Evolutionary conservation across 2,797 vertebrate species (phyloP).

Genomic region (Ibycter americanus): DNA sequence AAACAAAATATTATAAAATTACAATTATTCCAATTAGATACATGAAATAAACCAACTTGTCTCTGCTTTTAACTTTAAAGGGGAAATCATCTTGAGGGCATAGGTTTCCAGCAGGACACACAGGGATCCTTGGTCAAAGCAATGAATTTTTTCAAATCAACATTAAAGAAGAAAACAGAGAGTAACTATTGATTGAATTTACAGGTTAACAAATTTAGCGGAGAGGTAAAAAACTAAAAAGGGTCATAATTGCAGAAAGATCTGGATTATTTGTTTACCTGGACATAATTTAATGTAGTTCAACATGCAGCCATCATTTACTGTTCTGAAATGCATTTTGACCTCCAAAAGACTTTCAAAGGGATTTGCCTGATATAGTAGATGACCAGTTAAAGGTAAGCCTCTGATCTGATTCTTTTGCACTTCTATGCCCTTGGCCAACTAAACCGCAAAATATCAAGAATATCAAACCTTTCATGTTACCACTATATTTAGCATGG

Average conservation of each 20-base stretch:
- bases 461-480: neutral
- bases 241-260: neutral
- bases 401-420: neutral
- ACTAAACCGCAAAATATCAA: neutral
- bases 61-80: neutral
- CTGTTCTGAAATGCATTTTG: neutral
- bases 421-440: neutral
- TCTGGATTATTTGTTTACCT: neutral
- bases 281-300: neutral
- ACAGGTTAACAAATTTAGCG: neutral
- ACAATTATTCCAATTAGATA: neutral
- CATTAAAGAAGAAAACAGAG: neutral
- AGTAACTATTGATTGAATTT: neutral
- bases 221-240: neutral
- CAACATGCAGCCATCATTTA: neutral
- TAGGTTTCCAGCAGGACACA: neutral
- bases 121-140: fast-evolving
- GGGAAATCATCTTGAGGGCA: neutral
- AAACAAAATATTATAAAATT: neutral
- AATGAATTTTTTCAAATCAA: neutral
- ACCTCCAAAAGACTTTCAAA: neutral
- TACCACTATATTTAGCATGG: neutral
- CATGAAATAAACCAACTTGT: neutral
- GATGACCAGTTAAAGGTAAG: neutral
- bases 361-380: neutral